phyloP scores from a whole-genome alignment of 2,797 vertebrate genomes.

The Alca torda region DNA sequence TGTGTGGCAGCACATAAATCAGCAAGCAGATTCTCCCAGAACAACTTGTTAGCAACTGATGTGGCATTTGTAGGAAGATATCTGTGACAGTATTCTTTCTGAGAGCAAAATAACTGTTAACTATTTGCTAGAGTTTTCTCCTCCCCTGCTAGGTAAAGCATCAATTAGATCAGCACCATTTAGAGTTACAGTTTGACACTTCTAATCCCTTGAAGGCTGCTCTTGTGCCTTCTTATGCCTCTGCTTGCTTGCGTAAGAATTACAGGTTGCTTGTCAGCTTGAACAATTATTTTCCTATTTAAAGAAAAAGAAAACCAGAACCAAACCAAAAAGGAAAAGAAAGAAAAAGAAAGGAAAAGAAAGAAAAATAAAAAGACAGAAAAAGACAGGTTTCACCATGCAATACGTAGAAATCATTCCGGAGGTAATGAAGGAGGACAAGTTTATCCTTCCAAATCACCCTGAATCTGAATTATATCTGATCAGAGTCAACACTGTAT shows the following conservation, averaged over 20 bases:
- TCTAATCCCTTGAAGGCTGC: slow-evolving; percentile 13
- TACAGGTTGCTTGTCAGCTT: slow-evolving; percentile 1
- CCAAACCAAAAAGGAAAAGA: background rate
- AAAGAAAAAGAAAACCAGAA: background rate
- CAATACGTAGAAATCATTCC: background rate
- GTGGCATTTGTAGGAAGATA: background rate
- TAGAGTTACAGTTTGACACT: background rate
- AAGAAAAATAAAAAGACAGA: background rate
- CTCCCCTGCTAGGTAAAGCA: background rate
- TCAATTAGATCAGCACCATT: slow-evolving; percentile 28
- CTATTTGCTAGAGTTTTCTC: slow-evolving; percentile 10
- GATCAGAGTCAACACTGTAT: background rate
- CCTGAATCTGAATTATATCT: background rate
- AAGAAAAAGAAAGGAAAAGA: background rate
- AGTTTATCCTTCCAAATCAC: background rate
- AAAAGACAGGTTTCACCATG: background rate
- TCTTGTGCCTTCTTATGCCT: background rate
- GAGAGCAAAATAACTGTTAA: slow-evolving; percentile 9
- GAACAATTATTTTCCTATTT: slow-evolving; percentile 10
- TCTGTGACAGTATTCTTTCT: background rate
- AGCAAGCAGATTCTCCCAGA: slow-evolving; percentile 16
- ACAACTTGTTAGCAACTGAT: slow-evolving; percentile 45
- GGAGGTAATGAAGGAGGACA: background rate
- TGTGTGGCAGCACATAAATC: slow-evolving; percentile 3
- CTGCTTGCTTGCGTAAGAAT: background rate